These are phyloP conservation scores for Meloidogyne chitwoodi DNA, from an alignment of 1,140 invertebrate species.

Conservation along the genomic window DNA sequence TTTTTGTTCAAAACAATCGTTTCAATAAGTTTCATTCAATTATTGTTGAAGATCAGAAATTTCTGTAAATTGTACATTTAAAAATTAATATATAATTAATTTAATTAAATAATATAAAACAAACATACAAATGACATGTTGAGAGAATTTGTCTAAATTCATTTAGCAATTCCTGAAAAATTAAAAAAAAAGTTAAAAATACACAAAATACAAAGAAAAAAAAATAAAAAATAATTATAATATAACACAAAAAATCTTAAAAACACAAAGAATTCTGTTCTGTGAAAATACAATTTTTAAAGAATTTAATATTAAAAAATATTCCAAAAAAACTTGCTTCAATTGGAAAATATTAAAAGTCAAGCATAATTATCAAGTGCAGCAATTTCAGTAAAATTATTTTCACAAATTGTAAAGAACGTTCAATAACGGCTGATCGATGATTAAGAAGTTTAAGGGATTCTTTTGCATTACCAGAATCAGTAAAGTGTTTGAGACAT, in stretches of 20 bases:
- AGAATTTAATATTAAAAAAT: too few relatives aligned
- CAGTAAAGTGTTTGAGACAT: neutral
- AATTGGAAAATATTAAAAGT: neutral
- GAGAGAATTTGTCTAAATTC: constrained; percentile 8
- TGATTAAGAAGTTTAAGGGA: constrained; percentile 57
- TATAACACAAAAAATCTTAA: too few relatives aligned
- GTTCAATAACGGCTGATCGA: constrained; percentile 26
- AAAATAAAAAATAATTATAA: too few relatives aligned
- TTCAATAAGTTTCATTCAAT: neutral
- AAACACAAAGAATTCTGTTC: too few relatives aligned
- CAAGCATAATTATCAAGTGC: neutral
- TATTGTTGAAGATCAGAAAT: constrained; percentile 2
- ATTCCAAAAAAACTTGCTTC: neutral
- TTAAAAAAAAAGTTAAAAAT: too few relatives aligned
- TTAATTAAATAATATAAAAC: neutral
- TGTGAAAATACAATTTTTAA: too few relatives aligned
- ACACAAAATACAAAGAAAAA: too few relatives aligned
- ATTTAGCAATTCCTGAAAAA: constrained; percentile 1
- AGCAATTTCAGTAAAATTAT: neutral
- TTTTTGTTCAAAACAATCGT: too few relatives aligned
- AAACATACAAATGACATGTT: constrained; percentile 7
- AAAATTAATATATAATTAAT: neutral
- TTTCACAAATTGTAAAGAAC: constrained; percentile 19
- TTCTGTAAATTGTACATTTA: constrained; percentile 23
- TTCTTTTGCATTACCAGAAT: neutral